Evolutionary conservation across 1,140 invertebrate genomes (phyloP), one percentile per base, ranked within the genome.

Genomic region (Pogonomyrmex californicus): DNA sequence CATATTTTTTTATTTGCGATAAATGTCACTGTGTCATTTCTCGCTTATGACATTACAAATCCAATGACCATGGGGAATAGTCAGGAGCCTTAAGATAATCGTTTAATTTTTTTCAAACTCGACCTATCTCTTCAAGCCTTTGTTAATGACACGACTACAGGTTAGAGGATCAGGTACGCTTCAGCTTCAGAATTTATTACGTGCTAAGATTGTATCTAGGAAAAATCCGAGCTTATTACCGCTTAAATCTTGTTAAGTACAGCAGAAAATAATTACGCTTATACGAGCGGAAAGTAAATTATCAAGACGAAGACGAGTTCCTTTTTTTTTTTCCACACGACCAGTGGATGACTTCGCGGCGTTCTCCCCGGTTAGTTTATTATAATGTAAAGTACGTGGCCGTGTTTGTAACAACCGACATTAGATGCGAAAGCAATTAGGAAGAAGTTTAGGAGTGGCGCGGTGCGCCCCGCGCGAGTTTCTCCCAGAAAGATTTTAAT

Each of bases 401-500:
- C 44, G 30, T 36, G 44, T 44, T 36, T 51, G 60, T 44, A 63
- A 85, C 62, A 85, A 66, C 60, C 73, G 63, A 68, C 75, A 51
- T 78, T 79, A 54, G 85, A 86, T 68, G 77, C 44, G 76, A 66
- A 68, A 86, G 85, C 82, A 85, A 85, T 85, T 85, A 86, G 85
- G 63, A 68, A 49, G 51, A 47, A 68, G 85, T 81, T 86, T 86
- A 86, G 33, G 76, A 68, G 63, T 41, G 41, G 49, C 30, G 49
- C 51, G n/a, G 14, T 17, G 23, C 36, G 60, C 47, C 49, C 49
- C 47, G 38, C 23, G 38, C 33, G n/a, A 58, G 47, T 71, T 82
- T 10, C n/a, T 12, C 33, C 23, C 41, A 38, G 83, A 87, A 85
- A 85, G 86, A 87, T 87, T 87, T 87, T 87, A 87, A 87, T 87